A percentile compares a stretch with the other conserved stretches of the same genome.
Conservation (phyloP, 1,140 invertebrate genomes). For the Drosophila albomicans region DNA sequence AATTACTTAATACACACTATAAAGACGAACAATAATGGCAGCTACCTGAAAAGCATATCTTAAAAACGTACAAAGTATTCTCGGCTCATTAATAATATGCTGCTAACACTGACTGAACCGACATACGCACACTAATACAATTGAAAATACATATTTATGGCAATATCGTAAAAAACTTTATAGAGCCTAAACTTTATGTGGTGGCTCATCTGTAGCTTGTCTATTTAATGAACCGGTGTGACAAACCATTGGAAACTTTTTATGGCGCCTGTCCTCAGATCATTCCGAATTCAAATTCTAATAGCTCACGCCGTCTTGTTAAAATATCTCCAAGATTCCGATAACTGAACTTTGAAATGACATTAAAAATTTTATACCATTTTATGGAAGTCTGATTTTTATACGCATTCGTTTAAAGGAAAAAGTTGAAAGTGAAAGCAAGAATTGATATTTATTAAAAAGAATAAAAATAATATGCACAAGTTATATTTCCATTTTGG, state of each 20-base stretch:
- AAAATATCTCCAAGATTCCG: conserved; percentile 41
- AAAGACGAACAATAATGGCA: conserved; percentile 8
- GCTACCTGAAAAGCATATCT: conserved; percentile 34
- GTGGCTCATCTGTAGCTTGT: conserved; percentile 39
- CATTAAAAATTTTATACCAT: background rate
- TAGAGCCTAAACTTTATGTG: conserved; percentile 41
- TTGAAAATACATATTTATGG: conserved; percentile 35
- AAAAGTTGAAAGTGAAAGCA: background rate
- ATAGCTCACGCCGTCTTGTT: conserved; percentile 52
- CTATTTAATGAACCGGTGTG: conserved; percentile 69
- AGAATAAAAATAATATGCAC: background rate
- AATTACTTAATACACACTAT: conserved; percentile 15
- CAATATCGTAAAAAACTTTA: conserved; percentile 48
- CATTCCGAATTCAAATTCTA: conserved; percentile 31
- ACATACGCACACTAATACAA: conserved; percentile 17
- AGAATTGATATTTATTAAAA: background rate
- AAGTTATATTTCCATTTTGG: too few species aligned
- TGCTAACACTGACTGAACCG: background rate
- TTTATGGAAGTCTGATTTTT: conserved; percentile 8
- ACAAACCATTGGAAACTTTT: conserved; percentile 52
- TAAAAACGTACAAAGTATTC: conserved; percentile 6
- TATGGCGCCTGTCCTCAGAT: conserved; percentile 53
- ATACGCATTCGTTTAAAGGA: background rate
- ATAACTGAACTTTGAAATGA: conserved; percentile 26
- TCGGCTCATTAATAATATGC: conserved; percentile 34